Evolutionary conservation across 2,797 vertebrate species (phyloP).

Genomic region (Nyctalus aviator): DNA sequence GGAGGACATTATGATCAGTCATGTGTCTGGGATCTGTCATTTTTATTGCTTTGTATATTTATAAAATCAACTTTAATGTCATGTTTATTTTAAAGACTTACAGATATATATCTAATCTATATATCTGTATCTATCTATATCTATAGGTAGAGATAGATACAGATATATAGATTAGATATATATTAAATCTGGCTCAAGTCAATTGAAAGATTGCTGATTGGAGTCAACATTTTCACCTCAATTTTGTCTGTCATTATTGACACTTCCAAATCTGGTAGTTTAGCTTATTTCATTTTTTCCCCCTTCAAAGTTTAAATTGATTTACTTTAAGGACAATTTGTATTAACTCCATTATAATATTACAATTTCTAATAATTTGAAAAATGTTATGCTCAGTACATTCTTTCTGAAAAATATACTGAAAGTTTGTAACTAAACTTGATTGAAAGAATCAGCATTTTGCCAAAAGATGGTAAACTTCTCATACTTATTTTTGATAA

Average conservation of each 20-base stretch:
- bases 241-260: background rate
- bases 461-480: background rate
- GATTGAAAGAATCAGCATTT: slow-evolving; percentile 11
- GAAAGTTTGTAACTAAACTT: slow-evolving; percentile 42
- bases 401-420: slow-evolving; percentile 53
- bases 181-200: background rate
- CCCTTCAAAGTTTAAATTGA: slow-evolving; percentile 17
- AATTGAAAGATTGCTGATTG: background rate
- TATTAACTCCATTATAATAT: slow-evolving; percentile 20
- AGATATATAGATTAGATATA: too few species aligned
- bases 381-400: background rate
- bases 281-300: slow-evolving; percentile 12
- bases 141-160: too few species aligned
- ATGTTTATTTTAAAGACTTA: slow-evolving; percentile 33
- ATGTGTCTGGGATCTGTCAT: background rate
- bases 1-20: background rate
- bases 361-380: background rate
- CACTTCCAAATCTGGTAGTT: background rate
- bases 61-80: background rate
- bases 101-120: background rate
- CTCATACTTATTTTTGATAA: background rate
- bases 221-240: slow-evolving; percentile 16
- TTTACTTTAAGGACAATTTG: background rate
- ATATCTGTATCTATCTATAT: too few species aligned
- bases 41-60: slow-evolving; percentile 13